Evolutionary conservation across 2,797 vertebrate genomes (phyloP).

Genomic region (Champsocephalus gunnari): DNA sequence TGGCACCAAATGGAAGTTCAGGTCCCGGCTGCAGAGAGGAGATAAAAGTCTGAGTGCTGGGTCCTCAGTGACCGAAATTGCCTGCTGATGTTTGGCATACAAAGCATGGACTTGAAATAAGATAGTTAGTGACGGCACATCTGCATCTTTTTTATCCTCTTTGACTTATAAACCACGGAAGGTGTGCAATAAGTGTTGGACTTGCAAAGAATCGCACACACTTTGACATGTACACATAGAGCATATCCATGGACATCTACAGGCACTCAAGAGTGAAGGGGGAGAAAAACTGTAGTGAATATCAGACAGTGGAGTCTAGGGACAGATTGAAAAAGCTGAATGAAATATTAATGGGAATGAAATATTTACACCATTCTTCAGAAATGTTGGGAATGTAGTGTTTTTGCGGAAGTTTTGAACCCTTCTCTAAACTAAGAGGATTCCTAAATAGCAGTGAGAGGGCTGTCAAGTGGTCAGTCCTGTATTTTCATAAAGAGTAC

Average conservation of each 20-base stretch:
- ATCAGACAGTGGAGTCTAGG: constrained; percentile 56
- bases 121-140: constrained; percentile 24
- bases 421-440: constrained; percentile 32
- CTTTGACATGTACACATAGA: constrained; percentile 22
- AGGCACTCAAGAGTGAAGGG: constrained; percentile 32
- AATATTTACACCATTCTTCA: constrained; percentile 77
- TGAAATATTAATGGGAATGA: constrained; percentile 78
- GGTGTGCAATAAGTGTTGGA: constrained; percentile 12
- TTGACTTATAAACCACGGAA: constrained; percentile 18
- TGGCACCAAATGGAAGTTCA: constrained; percentile 53
- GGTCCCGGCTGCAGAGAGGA: constrained; percentile 60
- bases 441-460: constrained; percentile 26
- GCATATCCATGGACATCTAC: constrained; percentile 32
- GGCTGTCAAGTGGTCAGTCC: constrained; percentile 12
- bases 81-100: constrained; percentile 52
- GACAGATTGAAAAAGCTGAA: constrained; percentile 58
- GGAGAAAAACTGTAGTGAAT: constrained; percentile 48
- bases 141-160: constrained; percentile 43
- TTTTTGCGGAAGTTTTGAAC: constrained; percentile 56
- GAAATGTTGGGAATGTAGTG: constrained; percentile 55
- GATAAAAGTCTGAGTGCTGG: constrained; percentile 63
- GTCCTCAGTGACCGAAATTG: constrained; percentile 46
- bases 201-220: constrained; percentile 26
- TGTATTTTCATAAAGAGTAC: constrained; percentile 5
- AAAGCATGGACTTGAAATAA: constrained; percentile 35